phyloP scores from a whole-genome alignment of 2,888 invertebrate species.

The Eumerus sabulonum region DNA sequence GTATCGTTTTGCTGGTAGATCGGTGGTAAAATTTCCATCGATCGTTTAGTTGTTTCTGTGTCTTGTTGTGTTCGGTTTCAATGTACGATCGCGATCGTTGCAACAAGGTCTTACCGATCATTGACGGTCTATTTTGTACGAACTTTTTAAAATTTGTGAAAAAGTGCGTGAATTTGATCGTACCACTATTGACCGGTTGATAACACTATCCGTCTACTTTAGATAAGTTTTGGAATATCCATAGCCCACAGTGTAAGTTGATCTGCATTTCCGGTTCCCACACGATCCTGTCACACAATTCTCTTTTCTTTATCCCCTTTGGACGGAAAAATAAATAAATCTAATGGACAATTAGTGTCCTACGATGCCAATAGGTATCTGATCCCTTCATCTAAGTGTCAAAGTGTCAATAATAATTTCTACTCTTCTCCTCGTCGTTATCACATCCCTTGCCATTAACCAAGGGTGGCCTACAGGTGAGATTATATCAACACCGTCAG shows the following conservation, averaged over 20 bases:
- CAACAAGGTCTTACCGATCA: constrained; percentile 41
- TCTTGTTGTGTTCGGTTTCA: constrained; percentile 51
- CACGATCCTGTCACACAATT: constrained; percentile 37
- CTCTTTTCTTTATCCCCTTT: constrained; percentile 40
- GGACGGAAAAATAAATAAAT: constrained; percentile 13
- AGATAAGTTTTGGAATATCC: constrained; percentile 41
- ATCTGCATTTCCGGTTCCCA: not conserved
- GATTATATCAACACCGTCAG: constrained; percentile 42
- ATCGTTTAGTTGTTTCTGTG: constrained; percentile 53
- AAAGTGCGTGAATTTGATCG: constrained; percentile 35
- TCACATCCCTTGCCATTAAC: not conserved
- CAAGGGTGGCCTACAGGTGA: constrained; percentile 1
- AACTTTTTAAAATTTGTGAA: constrained; percentile 7
- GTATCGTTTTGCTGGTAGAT: constrained; percentile 19
- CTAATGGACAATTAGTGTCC: constrained; percentile 26
- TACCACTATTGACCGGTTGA: not conserved
- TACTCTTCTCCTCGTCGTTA: not conserved
- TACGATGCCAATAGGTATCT: constrained; percentile 8
- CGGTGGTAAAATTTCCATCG: constrained; percentile 62
- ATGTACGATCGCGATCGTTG: constrained; percentile 64
- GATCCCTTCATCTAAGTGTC: constrained; percentile 1
- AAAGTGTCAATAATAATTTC: constrained; percentile 8
- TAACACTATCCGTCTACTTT: not conserved
- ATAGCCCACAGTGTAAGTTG: constrained; percentile 35
- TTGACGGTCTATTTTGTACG: constrained; percentile 21